Conservation (phyloP, 2,113 vertebrate species). For the Hassar affinis region DNA sequence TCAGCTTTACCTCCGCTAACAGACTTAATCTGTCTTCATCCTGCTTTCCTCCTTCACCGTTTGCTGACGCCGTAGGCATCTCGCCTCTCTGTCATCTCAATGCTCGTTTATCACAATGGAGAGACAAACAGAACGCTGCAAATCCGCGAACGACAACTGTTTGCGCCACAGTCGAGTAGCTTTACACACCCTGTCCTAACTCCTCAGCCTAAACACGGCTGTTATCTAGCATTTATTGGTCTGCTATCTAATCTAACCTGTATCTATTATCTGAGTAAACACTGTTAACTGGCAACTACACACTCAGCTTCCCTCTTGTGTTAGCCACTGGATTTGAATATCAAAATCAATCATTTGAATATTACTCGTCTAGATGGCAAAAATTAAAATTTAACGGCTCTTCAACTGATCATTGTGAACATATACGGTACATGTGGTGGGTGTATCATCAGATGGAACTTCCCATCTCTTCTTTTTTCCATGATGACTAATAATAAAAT, state of each 20-base stretch:
- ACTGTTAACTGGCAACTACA: not conserved
- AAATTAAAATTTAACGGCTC: not conserved
- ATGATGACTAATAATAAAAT: not conserved
- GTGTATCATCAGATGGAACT: not conserved
- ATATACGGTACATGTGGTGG: not conserved
- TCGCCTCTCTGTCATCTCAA: not conserved
- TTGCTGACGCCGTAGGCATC: not conserved
- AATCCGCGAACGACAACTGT: not conserved
- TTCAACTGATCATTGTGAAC: not conserved
- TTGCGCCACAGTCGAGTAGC: not conserved
- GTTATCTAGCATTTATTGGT: constrained; percentile 5
- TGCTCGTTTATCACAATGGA: not conserved
- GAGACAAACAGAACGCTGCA: not conserved
- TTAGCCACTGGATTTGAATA: not conserved
- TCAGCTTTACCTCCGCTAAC: not conserved
- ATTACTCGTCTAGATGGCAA: not conserved
- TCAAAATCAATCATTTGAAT: constrained; percentile 13
- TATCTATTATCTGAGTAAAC: constrained; percentile 13
- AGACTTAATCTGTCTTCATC: constrained; percentile 20
- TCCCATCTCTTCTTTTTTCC: not conserved
- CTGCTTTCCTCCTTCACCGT: not conserved
- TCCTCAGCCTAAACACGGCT: not conserved
- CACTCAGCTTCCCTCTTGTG: not conserved
- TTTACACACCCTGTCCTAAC: constrained; percentile 5
- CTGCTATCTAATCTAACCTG: constrained; percentile 14